phyloP scores from a whole-genome alignment of 1,140 invertebrate genomes.

The Holcopasites calliopsidis region DNA sequence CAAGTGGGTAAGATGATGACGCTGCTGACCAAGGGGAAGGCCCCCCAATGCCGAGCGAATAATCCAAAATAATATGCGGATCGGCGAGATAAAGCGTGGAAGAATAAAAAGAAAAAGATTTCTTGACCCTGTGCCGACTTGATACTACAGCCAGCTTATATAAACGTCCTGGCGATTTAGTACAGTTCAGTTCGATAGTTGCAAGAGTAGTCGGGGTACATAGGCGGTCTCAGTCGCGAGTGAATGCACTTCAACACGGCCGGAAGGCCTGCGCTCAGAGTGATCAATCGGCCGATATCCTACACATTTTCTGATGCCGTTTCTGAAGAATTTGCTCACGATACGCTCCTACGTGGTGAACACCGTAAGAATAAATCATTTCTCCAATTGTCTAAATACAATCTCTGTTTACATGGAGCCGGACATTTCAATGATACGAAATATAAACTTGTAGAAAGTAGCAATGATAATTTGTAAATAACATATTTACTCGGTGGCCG shows the following conservation, averaged over 20 bases:
- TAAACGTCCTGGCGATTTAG: conserved; percentile 40
- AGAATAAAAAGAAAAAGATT: neutral
- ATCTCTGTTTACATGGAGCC: neutral
- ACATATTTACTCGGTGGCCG: neutral
- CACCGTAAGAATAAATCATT: conserved; percentile 61
- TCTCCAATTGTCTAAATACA: too few species aligned
- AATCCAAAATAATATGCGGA: neutral
- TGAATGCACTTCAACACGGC: neutral
- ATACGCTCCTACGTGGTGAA: conserved; percentile 54
- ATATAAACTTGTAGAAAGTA: neutral
- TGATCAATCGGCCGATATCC: conserved; percentile 12
- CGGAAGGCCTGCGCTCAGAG: too few species aligned
- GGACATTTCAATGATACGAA: neutral
- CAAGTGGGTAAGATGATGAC: neutral
- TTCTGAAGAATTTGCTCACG: conserved; percentile 31
- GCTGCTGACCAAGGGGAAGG: neutral
- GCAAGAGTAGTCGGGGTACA: neutral
- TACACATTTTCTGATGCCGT: conserved; percentile 46
- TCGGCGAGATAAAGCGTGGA: neutral
- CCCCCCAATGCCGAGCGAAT: neutral
- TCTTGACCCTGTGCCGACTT: conserved; percentile 47
- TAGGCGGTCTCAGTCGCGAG: neutral
- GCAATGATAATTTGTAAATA: neutral
- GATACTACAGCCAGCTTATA: conserved; percentile 50
- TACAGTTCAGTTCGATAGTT: conserved; percentile 4